Evolutionary conservation across 2,888 invertebrate species (phyloP).

Genomic region (Cremastobaeus sp.): DNA sequence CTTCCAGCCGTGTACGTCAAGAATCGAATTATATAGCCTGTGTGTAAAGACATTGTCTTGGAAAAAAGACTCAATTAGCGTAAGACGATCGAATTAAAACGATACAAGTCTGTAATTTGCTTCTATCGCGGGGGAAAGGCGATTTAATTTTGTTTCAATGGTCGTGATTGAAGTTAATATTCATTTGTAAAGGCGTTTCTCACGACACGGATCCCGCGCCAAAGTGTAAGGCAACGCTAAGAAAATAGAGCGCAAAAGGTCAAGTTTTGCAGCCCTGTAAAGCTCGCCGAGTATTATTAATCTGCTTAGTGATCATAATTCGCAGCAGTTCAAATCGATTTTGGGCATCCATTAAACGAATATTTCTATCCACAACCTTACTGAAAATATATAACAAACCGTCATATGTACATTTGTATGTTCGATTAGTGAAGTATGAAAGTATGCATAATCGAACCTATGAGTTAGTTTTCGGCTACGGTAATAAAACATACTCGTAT

Average conservation of each 20-base stretch:
- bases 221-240: not conserved
- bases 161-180: slow-evolving; percentile 17
- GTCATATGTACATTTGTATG: too few relatives aligned
- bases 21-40: slow-evolving; percentile 13
- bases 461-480: too few relatives aligned
- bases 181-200: slow-evolving; percentile 13
- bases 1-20: slow-evolving; percentile 4
- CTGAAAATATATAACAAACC: too few relatives aligned
- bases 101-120: slow-evolving; percentile 16
- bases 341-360: not conserved
- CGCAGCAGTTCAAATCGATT: not conserved
- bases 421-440: too few relatives aligned
- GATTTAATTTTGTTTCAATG: slow-evolving; percentile 13
- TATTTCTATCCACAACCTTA: too few relatives aligned
- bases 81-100: slow-evolving; percentile 19
- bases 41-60: slow-evolving; percentile 28
- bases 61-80: slow-evolving; percentile 27
- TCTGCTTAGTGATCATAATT: slow-evolving; percentile 9
- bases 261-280: slow-evolving; percentile 9
- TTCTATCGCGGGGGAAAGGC: not conserved
- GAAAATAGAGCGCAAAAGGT: slow-evolving; percentile 6
- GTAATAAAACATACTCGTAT: too few relatives aligned
- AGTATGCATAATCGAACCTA: too few relatives aligned
- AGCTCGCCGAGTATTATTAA: not conserved
- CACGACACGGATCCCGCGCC: slow-evolving; percentile 1